Base-by-base conservation (phyloP, 1,140 invertebrate species). In the Zaprionus kolodkinae region DNA sequence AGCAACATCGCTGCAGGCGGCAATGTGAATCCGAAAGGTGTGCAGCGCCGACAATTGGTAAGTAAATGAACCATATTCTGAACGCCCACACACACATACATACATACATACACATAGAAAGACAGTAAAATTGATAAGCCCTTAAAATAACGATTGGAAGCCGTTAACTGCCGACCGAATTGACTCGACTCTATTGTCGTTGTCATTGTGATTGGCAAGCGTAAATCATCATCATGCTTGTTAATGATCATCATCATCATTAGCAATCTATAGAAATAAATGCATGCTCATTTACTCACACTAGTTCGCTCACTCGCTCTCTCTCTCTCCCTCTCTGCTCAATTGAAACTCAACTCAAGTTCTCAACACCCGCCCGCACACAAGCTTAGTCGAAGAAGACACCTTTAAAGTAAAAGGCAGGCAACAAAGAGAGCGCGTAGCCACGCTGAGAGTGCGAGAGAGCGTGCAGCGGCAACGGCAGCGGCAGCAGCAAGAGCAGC, bases 1-100 rank as follows among this genome's bases (percentile, higher is more conserved):
- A 35, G 61, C 60, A 62, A 43, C 59, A 60, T 67, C 36, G 36
- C 64, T 68, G 63, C 64, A 45, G 33, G 72, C 59, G 72, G 72
- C 72, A 83, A 79, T 69, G 79, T 72, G 66, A 86, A 86, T 87
- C 72, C 87, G 68, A 91, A 92, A 86, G 85, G 91, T 79, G 90
- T 90, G 67, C 91, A 91, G 78, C 91, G 91, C 61, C 91, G 91
- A 74, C 91, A 92, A 81, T 81, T 92, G 87, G 91, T 92, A 78
- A 92, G 91, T 92, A 81, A 72, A 52, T 62, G 66, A 55, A 57
- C 21, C 27, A 11, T 4, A 21, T 30, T 63, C 11, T 17, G 25
- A 17, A 33, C 27, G 27, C 27, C 27, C 27, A 30, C 35, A 54
- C 38, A 54, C 25, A 21, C 21, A 61, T 13, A 12, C 15, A n/a